Evolutionary conservation across 2,113 vertebrate genomes (phyloP), one percentile per base, ranked within the genome.

Genomic region (Syrmaticus mikado): DNA sequence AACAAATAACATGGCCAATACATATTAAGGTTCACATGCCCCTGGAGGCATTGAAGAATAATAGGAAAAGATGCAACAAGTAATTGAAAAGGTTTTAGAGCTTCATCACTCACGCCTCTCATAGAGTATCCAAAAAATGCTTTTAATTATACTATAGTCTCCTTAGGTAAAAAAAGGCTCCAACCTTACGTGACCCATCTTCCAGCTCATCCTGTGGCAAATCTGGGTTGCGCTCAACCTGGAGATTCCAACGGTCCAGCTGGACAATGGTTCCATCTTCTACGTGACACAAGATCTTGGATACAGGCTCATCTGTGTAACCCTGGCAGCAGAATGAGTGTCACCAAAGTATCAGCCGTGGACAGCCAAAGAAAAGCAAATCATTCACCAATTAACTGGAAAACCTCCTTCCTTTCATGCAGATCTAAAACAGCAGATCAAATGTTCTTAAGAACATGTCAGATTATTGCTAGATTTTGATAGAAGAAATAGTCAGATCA

Each of bases 261-360:
- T 98, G 98, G 66, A 98, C 98, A 85, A 98, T 98, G 6, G 98
- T 98, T 13, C 98, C 98, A 43, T 98, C 98, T 96, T 98, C 98
- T 32, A 98, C 98, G 55, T 98, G 98, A 80, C 98, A 98, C 25
- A 98, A 96, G 90, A 98, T 98, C 97, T 98, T 98, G 24, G 98
- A 98, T 65, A 98, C 97, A 13, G 98, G 98, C 53, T 98, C 98
- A 72, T 98, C 98, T 2, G 98, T 98, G 90, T 98, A 98, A 41
- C 98, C 98, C 98, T 98, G 82, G 16, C 41, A 81, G 50, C 58
- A 89, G 36, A 93, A 61, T 45, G 68, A 88, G 27, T 1, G 17
- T 77, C 43, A 94, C 10, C 71, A 91, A 53, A 20, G 11, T 5
- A n/a, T 93, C 75, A 95, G 57, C 57, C 88, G 74, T 0, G 0